Evolutionary conservation across 2,888 invertebrate species (phyloP), one percentile per base, ranked within the genome.

Genomic region (Myopa tessellatipennis): DNA sequence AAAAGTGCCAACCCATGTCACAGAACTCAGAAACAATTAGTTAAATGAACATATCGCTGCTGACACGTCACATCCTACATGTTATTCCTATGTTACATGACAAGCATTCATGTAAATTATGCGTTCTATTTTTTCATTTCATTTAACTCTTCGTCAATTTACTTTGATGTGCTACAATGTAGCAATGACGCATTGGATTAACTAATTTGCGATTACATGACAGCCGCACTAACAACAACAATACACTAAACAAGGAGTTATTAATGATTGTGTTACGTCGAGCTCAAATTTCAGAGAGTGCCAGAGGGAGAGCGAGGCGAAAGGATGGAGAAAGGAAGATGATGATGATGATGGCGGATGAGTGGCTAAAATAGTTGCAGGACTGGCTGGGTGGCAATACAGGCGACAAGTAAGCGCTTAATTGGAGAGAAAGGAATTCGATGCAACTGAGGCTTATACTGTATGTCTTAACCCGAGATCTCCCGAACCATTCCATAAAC

Each of bases 181-280:
- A 14, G 26, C 26, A 61, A 65, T 4, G 34, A 14, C 65, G 65
- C 10, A 36, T 36, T 65, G 65, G 34, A 65, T 65, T 65, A 65
- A 65, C 65, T 65, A 65, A 38, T 65, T 65, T 38, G 34, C 36
- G 16, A 65, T 65, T 65, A 65, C 65, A 65, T 65, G 65, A 65
- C 65, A 65, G 65, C 38, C 4, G 38, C 38, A 65, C 38, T 34
- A 34, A 38, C 65, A 65, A 14, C 38, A 63, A 63, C 61, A 63
- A 12, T 63, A 63, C 58, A 63, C 61, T 8, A 63, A 63, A 63
- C 34, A 38, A 65, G 38, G 36, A 34, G 34, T 34, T 63, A 63
- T 63, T 63, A 65, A 38, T 65, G 36, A 38, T 34, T 38, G 36
- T 38, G 65, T 14, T 65, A 14, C 34, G 65, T 26, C 36, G 65